These are phyloP conservation scores for Pogonocichla stellata DNA, from an alignment of 2,113 vertebrate genomes.

Conservation along the genomic window DNA sequence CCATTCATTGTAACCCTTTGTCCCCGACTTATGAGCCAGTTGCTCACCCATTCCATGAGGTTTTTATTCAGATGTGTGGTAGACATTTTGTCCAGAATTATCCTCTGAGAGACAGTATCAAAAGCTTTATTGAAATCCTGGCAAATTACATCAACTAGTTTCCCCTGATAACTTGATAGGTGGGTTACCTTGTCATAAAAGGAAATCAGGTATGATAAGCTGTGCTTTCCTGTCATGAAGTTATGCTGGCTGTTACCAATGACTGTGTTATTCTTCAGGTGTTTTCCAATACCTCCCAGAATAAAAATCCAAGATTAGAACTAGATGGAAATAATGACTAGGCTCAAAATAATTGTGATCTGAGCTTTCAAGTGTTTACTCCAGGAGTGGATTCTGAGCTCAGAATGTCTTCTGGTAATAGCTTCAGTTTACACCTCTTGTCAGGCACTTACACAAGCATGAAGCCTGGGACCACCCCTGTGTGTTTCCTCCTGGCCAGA, in stretches of 20 bases:
- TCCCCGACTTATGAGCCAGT: neutral
- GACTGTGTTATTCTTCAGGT: neutral
- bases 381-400: neutral
- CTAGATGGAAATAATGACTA: neutral
- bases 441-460: fast-evolving
- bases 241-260: neutral
- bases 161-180: neutral
- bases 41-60: neutral
- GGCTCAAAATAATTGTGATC: neutral
- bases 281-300: neutral
- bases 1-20: neutral
- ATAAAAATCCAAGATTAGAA: neutral
- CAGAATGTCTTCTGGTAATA: neutral
- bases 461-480: neutral
- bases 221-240: neutral
- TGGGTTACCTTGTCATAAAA: neutral
- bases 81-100: neutral
- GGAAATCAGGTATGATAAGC: neutral
- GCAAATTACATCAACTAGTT: neutral
- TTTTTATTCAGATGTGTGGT: neutral
- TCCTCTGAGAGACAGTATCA: neutral
- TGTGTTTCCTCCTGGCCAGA: neutral
- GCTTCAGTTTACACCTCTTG: neutral
- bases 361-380: neutral
- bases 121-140: neutral